Evolutionary conservation across 2,888 invertebrate genomes (phyloP).

Genomic region (Criorhina ranunculi): DNA sequence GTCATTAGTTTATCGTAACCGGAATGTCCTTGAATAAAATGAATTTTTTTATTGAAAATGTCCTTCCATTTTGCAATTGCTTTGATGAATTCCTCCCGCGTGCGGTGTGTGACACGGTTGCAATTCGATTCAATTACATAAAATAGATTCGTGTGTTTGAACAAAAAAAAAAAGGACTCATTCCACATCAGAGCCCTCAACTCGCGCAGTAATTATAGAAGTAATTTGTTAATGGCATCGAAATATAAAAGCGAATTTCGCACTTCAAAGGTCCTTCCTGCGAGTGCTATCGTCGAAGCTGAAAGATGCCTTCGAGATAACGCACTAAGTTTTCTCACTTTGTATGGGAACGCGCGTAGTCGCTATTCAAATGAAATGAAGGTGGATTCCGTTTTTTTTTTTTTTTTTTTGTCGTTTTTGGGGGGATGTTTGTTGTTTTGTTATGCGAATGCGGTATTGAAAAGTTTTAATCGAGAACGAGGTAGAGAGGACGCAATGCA

Average conservation of each 20-base stretch:
- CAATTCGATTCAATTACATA: conserved; percentile 54
- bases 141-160: conserved; percentile 26
- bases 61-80: too few relatives aligned
- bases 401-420: neutral
- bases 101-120: conserved; percentile 1
- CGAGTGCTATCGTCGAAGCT: neutral
- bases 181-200: conserved; percentile 46
- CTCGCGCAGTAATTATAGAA: conserved; percentile 61
- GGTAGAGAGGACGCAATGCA: neutral
- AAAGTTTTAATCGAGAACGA: conserved; percentile 28
- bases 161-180: conserved; percentile 37
- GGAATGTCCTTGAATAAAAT: neutral
- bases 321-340: conserved; percentile 60
- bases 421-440: conserved; percentile 5
- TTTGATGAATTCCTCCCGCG: too few relatives aligned
- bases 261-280: conserved; percentile 35
- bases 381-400: conserved; percentile 1
- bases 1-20: conserved; percentile 3
- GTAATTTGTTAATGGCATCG: conserved; percentile 71
- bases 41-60: too few relatives aligned
- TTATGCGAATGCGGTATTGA: conserved; percentile 19
- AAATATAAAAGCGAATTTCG: conserved; percentile 36
- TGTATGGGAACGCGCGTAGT: conserved; percentile 24
- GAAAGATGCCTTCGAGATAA: conserved; percentile 59
- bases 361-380: conserved; percentile 52